Percentiles rank a stretch among this genome's conserved stretches.
These are phyloP conservation scores for Oreohelix idahoensis DNA, from an alignment of 1,140 invertebrate genomes.

Conservation along the genomic window DNA sequence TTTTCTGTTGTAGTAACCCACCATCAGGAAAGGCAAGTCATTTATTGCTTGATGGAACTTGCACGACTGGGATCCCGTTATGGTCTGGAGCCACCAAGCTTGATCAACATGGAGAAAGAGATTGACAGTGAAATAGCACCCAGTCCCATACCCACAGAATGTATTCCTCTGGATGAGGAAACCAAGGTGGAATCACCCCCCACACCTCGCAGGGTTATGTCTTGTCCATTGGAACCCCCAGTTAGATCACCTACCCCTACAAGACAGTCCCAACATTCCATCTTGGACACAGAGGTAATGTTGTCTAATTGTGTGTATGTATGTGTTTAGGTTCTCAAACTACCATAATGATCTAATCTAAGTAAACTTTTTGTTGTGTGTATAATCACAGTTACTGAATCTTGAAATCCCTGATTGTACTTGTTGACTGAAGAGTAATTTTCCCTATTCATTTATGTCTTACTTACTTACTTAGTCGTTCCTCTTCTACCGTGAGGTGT, in stretches of 20 bases:
- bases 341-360: no score
- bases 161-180: not conserved
- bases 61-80: conserved; percentile 89
- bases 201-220: not conserved
- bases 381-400: no score
- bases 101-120: conserved; percentile 95
- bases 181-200: not conserved
- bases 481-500: no score
- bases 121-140: conserved; percentile 80
- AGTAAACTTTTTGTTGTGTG: no score
- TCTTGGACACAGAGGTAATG: not conserved
- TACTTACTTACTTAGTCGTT: no score
- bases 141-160: not conserved
- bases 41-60: conserved; percentile 91
- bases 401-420: no score
- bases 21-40: conserved; percentile 95
- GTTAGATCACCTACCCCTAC: not conserved
- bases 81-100: conserved; percentile 91
- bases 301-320: not conserved
- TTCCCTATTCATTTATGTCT: no score
- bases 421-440: no score
- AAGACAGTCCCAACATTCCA: not conserved
- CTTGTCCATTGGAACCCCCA: not conserved
- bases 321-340: no score
- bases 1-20: conserved; percentile 59